These are phyloP conservation scores for Procavia capensis DNA, from an alignment of 2,113 vertebrate species.

Conservation along the genomic window DNA sequence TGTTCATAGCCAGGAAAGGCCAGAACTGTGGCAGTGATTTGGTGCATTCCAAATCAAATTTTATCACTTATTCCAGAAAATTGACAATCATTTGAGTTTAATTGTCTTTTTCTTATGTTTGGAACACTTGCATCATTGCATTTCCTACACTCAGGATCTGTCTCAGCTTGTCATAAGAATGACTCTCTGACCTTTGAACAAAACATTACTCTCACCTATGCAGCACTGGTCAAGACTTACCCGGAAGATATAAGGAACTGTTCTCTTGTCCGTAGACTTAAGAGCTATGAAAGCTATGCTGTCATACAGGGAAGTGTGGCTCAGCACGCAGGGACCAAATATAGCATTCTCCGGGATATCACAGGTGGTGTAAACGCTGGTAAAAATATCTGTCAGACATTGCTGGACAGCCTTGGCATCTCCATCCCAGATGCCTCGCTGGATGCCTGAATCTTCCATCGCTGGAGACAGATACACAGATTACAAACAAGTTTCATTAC, in stretches of 20 bases:
- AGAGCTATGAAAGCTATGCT: constrained; percentile 99
- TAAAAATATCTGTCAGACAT: constrained; percentile 98
- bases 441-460: constrained; percentile 95
- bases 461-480: constrained; percentile 69
- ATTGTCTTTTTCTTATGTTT: background rate
- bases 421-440: constrained; percentile 94
- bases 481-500: background rate
- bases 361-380: constrained; percentile 98
- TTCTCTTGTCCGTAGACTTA: constrained; percentile 97
- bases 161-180: background rate
- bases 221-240: constrained; percentile 83
- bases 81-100: background rate
- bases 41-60: background rate
- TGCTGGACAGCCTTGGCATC: constrained; percentile 98
- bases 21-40: background rate
- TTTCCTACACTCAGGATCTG: background rate
- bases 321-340: constrained; percentile 96
- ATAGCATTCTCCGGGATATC: constrained; percentile 98
- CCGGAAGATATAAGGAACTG: constrained; percentile 97
- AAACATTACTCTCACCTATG: background rate
- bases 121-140: background rate
- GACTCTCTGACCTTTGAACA: background rate
- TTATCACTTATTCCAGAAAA: constrained; percentile 28
- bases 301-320: constrained; percentile 98
- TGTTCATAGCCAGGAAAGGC: background rate